These are phyloP conservation scores for Chloebia gouldiae DNA, from an alignment of 2,113 vertebrate species.

Conservation along the genomic window DNA sequence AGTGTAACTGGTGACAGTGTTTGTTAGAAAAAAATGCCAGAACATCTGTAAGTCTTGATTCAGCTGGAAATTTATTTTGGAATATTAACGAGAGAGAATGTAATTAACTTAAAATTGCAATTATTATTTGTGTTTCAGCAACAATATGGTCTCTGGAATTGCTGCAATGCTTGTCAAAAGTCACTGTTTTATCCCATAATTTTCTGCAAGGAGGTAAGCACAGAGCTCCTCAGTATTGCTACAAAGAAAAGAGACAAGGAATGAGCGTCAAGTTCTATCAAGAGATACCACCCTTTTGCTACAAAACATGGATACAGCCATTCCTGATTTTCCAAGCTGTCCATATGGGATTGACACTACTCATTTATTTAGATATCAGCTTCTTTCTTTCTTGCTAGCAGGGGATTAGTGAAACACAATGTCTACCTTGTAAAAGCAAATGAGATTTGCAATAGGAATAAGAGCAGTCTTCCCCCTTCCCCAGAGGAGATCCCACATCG, in stretches of 20 bases:
- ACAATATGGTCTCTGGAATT: background rate
- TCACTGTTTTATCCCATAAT: background rate
- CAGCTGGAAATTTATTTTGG: background rate
- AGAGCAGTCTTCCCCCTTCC: background rate
- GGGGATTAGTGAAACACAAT: background rate
- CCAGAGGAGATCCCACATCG: background rate
- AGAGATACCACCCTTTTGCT: background rate
- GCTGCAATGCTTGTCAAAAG: background rate
- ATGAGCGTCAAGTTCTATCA: background rate
- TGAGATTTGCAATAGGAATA: background rate
- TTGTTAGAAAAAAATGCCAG: background rate
- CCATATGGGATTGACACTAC: background rate
- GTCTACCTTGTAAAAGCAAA: background rate
- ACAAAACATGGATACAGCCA: fast-evolving
- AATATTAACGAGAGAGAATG: background rate
- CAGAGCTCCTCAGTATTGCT: fast-evolving
- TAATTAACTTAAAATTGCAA: background rate
- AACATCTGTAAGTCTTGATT: background rate
- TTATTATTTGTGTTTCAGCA: background rate
- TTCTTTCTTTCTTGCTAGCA: background rate
- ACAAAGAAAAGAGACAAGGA: background rate
- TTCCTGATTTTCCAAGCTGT: background rate
- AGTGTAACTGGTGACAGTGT: background rate
- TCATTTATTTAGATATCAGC: background rate
- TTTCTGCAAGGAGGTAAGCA: background rate